Evolutionary conservation across 2,797 vertebrate genomes (phyloP), one percentile per base, ranked within the genome.

Genomic region (Peromyscus nudipes): DNA sequence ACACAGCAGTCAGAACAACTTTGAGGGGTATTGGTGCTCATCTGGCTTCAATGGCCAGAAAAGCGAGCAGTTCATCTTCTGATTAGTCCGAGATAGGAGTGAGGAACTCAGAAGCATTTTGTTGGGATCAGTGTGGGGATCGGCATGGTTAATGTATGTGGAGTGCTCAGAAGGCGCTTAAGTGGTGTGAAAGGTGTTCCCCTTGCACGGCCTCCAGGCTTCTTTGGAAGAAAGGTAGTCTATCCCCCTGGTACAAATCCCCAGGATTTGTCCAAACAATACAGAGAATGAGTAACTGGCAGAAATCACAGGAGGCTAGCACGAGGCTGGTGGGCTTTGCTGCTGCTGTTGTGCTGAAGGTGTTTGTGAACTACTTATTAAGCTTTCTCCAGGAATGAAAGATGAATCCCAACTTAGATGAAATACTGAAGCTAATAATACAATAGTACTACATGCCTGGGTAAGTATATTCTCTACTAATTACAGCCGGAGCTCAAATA

Each of bases 341-440:
- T 43, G 34, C 43, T n/a, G 75, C 37, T 37, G 77, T 11, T 62
- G 75, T 34, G 27, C 88, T 57, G 69, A 90, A 83, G 19, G 84
- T 89, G 82, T 71, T 95, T 65, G 95, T 76, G 92, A 60, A 60
- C 43, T 62, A 57, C 13, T 96, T 69, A 55, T 65, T 84, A 91
- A 69, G 82, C 46, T 75, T 76, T 60, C 77, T 84, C 29, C 84
- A 96, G 88, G 43, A 92, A 57, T 21, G 62, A 65, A 34, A 27
- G 52, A 34, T 69, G 77, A 88, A 76, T 62, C 69, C 76, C 31
- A 93, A 34, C 13, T n/a, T 71, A 94, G 71, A 87, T 31, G 12
- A 92, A 89, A 89, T 65, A 77, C 49, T 87, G 95, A 92, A 52
- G 64, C 40, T 92, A 77, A 88, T 80, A 52, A 86, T 10, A 25